Evolutionary conservation across 2,113 vertebrate genomes (phyloP).

Genomic region (Zapus hudsonius): DNA sequence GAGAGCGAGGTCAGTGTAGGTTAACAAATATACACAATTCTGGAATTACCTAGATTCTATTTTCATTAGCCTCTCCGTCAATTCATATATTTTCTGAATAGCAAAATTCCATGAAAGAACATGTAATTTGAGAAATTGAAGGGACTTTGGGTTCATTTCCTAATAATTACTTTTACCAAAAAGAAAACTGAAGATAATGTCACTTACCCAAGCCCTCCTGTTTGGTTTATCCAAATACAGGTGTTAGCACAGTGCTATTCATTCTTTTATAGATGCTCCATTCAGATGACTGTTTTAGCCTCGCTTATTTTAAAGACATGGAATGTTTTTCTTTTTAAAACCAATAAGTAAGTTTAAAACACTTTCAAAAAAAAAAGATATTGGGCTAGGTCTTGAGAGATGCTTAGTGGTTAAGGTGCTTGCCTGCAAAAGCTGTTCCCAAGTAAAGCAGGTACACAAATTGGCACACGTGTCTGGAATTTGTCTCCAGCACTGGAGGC

Average conservation of each 20-base stretch:
- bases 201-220: background rate
- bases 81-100: conserved; percentile 4
- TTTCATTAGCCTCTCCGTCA: too few relatives aligned
- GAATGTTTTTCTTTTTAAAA: background rate
- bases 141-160: background rate
- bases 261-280: conserved; percentile 47
- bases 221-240: conserved; percentile 30
- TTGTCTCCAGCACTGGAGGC: too few relatives aligned
- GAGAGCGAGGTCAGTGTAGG: too few relatives aligned
- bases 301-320: conserved; percentile 52
- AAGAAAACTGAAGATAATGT: background rate
- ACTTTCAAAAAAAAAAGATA: too few relatives aligned
- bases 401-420: too few relatives aligned
- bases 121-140: conserved; percentile 2
- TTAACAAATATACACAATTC: too few relatives aligned
- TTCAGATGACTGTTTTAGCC: conserved; percentile 12
- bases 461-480: too few relatives aligned
- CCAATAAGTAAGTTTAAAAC: too few relatives aligned
- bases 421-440: too few relatives aligned
- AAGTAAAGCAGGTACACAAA: too few relatives aligned
- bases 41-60: too few relatives aligned
- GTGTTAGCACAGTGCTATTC: background rate
- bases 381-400: too few relatives aligned
- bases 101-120: conserved; percentile 37
- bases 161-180: background rate